phyloP scores from a whole-genome alignment of 2,888 invertebrate genomes.

The Hoplodrina ambigua region DNA sequence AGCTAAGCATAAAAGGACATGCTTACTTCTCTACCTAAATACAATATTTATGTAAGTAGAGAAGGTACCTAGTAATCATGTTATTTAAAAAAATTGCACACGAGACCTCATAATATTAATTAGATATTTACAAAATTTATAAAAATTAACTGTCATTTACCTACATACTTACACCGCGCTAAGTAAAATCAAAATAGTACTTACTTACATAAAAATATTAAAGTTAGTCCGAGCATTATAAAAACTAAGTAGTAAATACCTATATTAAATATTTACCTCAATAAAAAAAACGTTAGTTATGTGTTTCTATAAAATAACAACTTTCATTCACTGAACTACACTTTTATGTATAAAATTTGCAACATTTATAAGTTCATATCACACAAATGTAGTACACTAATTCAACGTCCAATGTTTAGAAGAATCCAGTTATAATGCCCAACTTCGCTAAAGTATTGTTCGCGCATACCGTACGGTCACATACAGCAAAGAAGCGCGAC shows the following conservation, averaged over 20 bases:
- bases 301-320: slow-evolving; percentile 30
- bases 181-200: too few relatives aligned
- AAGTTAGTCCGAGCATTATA: background rate
- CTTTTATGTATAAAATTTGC: slow-evolving; percentile 38
- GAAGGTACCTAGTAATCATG: background rate
- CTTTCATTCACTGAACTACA: slow-evolving; percentile 49
- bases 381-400: slow-evolving; percentile 46
- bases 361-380: slow-evolving; percentile 31
- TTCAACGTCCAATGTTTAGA: slow-evolving; percentile 43
- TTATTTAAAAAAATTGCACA: background rate
- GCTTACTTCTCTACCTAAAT: background rate
- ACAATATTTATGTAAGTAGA: background rate
- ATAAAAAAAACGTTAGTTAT: slow-evolving; percentile 8
- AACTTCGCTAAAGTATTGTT: slow-evolving; percentile 53
- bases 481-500: slow-evolving; percentile 44
- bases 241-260: slow-evolving; percentile 16
- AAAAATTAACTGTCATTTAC: too few relatives aligned
- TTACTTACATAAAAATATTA: too few relatives aligned
- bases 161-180: too few relatives aligned
- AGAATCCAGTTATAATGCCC: slow-evolving; percentile 49
- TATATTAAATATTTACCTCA: slow-evolving; percentile 51
- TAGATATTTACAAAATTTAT: too few relatives aligned
- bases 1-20: background rate
- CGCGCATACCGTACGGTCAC: slow-evolving; percentile 27
- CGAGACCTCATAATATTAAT: too few relatives aligned